Percentiles rank a stretch among this genome's conserved stretches.
phyloP scores from a whole-genome alignment of 2,797 vertebrate species.

The Microctenopoma lineatum region DNA sequence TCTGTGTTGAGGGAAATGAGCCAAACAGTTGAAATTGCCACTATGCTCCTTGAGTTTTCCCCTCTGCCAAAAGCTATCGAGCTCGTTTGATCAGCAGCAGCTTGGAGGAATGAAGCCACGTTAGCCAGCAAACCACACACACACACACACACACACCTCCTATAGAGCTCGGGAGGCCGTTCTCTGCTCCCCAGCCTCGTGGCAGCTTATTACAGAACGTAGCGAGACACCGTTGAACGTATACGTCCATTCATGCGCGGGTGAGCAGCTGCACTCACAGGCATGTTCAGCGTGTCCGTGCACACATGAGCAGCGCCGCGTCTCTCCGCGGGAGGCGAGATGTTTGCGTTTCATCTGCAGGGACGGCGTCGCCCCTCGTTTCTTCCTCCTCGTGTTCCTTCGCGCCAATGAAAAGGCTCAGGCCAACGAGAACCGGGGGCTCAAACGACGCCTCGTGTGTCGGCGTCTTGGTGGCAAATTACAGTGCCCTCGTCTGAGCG shows the following conservation, averaged over 20 bases:
- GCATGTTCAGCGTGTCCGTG: conserved; percentile 40
- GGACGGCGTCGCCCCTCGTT: conserved; percentile 18
- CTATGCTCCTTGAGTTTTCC: conserved; percentile 40
- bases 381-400: conserved; percentile 20
- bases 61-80: conserved; percentile 58
- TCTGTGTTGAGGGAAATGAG: conserved; percentile 73
- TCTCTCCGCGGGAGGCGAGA: conserved; percentile 63
- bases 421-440: conserved; percentile 60
- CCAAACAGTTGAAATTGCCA: conserved; percentile 58
- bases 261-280: conserved; percentile 43
- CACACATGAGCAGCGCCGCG: conserved; percentile 52
- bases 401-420: conserved; percentile 37
- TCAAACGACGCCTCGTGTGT: conserved; percentile 57
- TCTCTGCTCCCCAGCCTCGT: conserved; percentile 38
- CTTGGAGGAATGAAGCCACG: conserved; percentile 61
- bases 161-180: conserved; percentile 39
- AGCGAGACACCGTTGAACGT: conserved; percentile 34
- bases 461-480: conserved; percentile 57
- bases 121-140: conserved; percentile 27
- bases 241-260: conserved; percentile 25
- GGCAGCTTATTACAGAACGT: conserved; percentile 54
- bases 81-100: conserved; percentile 58
- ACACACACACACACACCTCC: conserved; percentile 19
- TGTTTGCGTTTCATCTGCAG: conserved; percentile 61
- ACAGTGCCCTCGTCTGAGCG: conserved; percentile 34